Percentiles rank a stretch among this genome's conserved stretches.
Conservation (phyloP, 2,797 vertebrate species). For the Amblyopsis hoosieri region DNA sequence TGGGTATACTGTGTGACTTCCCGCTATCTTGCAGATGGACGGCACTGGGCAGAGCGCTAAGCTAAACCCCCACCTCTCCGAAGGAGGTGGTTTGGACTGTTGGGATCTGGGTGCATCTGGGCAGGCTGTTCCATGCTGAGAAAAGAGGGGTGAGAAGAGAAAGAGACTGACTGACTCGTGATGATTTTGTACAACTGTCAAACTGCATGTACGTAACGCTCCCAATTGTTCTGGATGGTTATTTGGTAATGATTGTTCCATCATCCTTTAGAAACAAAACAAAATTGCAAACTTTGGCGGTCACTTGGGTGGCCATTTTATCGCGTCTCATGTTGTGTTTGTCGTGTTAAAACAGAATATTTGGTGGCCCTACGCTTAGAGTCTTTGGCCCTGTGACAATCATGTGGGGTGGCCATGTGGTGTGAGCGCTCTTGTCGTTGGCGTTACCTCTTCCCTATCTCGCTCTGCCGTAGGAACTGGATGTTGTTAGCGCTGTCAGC, state of each 20-base stretch:
- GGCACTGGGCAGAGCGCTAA: slow-evolving; percentile 54
- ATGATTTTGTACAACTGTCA: slow-evolving; percentile 1
- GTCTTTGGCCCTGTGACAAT: slow-evolving; percentile 46
- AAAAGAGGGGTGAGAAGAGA: slow-evolving; percentile 14
- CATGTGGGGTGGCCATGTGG: background rate
- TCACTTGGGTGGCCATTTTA: slow-evolving; percentile 70
- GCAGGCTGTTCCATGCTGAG: slow-evolving; percentile 53
- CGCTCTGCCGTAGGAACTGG: slow-evolving; percentile 97
- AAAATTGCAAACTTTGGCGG: slow-evolving; percentile 33
- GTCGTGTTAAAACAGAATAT: slow-evolving; percentile 16
- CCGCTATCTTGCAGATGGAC: slow-evolving; percentile 62
- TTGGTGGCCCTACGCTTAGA: slow-evolving; percentile 20
- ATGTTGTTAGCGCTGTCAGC: slow-evolving; percentile 98
- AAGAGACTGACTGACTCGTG: slow-evolving; percentile 28
- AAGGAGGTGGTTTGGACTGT: slow-evolving; percentile 19
- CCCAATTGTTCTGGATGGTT: slow-evolving; percentile 18
- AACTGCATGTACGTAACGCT: slow-evolving; percentile 18
- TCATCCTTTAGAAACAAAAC: slow-evolving; percentile 26
- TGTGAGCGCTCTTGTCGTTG: slow-evolving; percentile 46
- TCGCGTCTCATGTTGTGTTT: slow-evolving; percentile 47
- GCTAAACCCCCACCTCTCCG: slow-evolving; percentile 45
- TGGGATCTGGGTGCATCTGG: slow-evolving; percentile 37
- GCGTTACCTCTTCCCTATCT: slow-evolving; percentile 99
- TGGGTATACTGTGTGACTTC: slow-evolving; percentile 51
- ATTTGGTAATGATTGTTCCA: slow-evolving; percentile 30